Evolutionary conservation across 1,140 invertebrate genomes (phyloP), one percentile per base, ranked within the genome.

Genomic region (Tigriopus japonicus): DNA sequence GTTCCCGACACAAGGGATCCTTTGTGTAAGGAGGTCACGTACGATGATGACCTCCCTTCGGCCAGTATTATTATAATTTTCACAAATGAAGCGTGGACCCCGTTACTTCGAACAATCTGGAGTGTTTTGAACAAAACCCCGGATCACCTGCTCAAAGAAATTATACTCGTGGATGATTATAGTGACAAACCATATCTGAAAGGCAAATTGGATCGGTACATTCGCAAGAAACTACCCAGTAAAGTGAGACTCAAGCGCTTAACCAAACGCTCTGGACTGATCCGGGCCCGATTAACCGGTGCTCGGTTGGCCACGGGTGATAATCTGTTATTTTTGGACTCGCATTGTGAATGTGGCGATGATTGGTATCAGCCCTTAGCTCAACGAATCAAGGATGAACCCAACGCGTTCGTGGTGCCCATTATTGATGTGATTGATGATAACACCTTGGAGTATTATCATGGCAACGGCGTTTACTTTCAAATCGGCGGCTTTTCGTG

Each of bases 371-470:
- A 93, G 69, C 92, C 92, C 2, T 70, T 96, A 51, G 72, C 96
- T 49, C 76, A 83, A 63, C 74, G 87, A 62, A 86, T 94, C 63
- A 80, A 83, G 68, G 80, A 90, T 64, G 84, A 90, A 43, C 72
- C 77, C 1, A 80, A 77, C 15, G 79, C 82, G 13, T 87, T 93
- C 13, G 70, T 94, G 41, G 87, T 90, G 66, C 92, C 92, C 1
- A 86, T 92, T 55, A 93, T 95, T 64, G 91, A 96, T 73, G 84
- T 88, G 10, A 86, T 96, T 64, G 82, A 87, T 69, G 87, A 88
- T 66, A 80, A 83, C 67, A 89, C 81, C 28, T 80, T 96, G 66
- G 81, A 83, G 66, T 93, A 86, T 70, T 82, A 76, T 67, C 77
- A 81, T 64, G 78, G 80, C 59, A 78, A 80, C 68, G 65, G 76